phyloP scores from a whole-genome alignment of 1,140 invertebrate genomes.

The Samia ricini region DNA sequence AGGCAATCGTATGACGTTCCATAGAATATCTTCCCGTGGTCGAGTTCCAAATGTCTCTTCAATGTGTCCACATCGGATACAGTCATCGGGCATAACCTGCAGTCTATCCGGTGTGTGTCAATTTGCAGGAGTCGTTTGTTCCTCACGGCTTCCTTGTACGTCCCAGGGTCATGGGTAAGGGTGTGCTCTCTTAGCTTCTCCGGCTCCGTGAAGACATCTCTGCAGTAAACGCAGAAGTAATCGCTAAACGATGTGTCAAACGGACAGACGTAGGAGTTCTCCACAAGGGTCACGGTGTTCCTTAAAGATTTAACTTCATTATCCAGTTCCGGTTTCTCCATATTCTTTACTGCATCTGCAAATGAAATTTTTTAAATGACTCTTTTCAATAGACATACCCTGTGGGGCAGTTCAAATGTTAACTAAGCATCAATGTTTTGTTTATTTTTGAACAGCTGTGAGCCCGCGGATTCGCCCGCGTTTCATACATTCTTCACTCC shows the following conservation, averaged over 20 bases:
- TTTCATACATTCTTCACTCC: too few species aligned
- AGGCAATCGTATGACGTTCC: conserved; percentile 41
- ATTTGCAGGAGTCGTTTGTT: conserved; percentile 51
- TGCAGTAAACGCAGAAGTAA: conserved; percentile 60
- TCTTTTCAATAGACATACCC: too few species aligned
- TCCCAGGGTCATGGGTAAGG: conserved; percentile 44
- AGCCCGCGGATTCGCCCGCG: too few species aligned
- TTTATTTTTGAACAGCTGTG: too few species aligned
- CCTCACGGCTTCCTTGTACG: conserved; percentile 33
- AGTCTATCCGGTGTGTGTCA: conserved; percentile 53
- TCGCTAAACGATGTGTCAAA: conserved; percentile 61
- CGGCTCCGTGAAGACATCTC: conserved; percentile 52
- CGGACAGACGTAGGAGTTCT: conserved; percentile 57
- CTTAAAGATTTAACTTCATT: conserved; percentile 25
- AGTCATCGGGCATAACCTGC: conserved; percentile 43
- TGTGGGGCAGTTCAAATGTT: too few species aligned
- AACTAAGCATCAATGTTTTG: too few species aligned
- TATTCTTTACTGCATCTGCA: conserved; percentile 6
- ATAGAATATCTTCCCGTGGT: conserved; percentile 35
- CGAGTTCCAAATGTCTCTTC: conserved; percentile 40
- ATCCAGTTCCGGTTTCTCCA: conserved; percentile 17
- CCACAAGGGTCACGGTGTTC: conserved; percentile 46
- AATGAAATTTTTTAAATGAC: background rate
- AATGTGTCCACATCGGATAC: conserved; percentile 44
- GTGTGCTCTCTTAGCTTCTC: conserved; percentile 53